Conservation (phyloP, 2,797 vertebrate genomes). For the Takifugu rubripes region DNA sequence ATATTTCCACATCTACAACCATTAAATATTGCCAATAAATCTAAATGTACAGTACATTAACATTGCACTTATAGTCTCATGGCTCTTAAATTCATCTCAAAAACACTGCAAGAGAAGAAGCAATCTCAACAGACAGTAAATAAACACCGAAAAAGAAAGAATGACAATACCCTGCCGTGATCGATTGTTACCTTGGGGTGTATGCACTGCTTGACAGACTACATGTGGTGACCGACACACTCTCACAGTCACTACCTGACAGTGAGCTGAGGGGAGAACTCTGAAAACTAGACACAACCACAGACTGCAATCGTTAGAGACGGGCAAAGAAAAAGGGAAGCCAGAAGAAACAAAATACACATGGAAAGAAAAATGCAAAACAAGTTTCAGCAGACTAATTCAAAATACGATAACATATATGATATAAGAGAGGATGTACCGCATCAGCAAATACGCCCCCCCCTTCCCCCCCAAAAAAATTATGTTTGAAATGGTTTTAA, state of each 20-base stretch:
- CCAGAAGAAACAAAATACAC: constrained; percentile 9
- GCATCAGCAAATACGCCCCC: neutral
- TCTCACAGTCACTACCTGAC: constrained; percentile 91
- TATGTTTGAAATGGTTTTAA: neutral
- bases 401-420: constrained; percentile 24
- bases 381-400: constrained; percentile 6
- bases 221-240: constrained; percentile 92
- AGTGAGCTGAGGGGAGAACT: constrained; percentile 87
- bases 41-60: constrained; percentile 13
- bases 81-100: neutral
- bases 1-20: constrained; percentile 1
- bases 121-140: neutral
- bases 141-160: constrained; percentile 13
- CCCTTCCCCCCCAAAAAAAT: no score
- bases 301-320: constrained; percentile 20
- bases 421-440: constrained; percentile 21
- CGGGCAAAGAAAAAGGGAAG: constrained; percentile 45
- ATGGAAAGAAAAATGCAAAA: constrained; percentile 8
- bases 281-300: constrained; percentile 82
- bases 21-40: no score
- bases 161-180: constrained; percentile 16
- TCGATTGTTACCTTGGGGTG: constrained; percentile 82
- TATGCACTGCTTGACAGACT: constrained; percentile 90
- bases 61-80: no score
- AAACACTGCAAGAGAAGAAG: constrained; percentile 12